Percentiles rank a stretch among this genome's conserved stretches.
Evolutionary conservation across 2,113 vertebrate species (phyloP).

Genomic region (Chamaetylas fuelleborni): DNA sequence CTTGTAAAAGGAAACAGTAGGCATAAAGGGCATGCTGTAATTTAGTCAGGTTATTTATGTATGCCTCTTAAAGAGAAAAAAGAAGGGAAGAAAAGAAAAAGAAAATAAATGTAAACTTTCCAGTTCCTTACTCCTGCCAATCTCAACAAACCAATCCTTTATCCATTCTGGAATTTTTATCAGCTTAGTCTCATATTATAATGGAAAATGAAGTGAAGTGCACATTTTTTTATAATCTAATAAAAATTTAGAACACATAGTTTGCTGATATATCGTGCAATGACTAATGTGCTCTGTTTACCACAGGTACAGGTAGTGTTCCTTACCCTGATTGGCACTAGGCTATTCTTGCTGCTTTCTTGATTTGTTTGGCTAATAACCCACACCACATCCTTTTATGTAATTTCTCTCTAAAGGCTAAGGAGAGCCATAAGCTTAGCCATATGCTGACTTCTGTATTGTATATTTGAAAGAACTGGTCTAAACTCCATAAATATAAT

Average conservation of each 20-base stretch:
- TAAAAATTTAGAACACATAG: background rate
- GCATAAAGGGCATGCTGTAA: background rate
- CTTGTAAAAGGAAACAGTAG: conserved; percentile 2
- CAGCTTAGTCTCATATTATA: background rate
- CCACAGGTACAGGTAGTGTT: background rate
- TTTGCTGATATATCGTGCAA: background rate
- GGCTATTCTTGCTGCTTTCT: background rate
- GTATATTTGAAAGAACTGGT: background rate
- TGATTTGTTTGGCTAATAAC: background rate
- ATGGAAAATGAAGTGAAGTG: conserved; percentile 15
- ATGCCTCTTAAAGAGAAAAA: background rate
- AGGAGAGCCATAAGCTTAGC: background rate
- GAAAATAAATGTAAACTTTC: background rate
- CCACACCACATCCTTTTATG: background rate
- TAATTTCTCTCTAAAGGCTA: background rate
- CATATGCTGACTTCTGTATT: background rate
- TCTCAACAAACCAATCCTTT: conserved; percentile 46
- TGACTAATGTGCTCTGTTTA: background rate
- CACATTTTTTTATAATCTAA: background rate
- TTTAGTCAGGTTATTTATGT: background rate
- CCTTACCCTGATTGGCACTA: background rate
- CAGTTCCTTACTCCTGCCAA: background rate
- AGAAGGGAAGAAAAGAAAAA: too few relatives aligned
- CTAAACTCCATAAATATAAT: background rate
- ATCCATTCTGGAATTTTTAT: conserved; percentile 51